phyloP scores from a whole-genome alignment of 1,140 invertebrate species.

The Ceratosolen fusciceps region DNA sequence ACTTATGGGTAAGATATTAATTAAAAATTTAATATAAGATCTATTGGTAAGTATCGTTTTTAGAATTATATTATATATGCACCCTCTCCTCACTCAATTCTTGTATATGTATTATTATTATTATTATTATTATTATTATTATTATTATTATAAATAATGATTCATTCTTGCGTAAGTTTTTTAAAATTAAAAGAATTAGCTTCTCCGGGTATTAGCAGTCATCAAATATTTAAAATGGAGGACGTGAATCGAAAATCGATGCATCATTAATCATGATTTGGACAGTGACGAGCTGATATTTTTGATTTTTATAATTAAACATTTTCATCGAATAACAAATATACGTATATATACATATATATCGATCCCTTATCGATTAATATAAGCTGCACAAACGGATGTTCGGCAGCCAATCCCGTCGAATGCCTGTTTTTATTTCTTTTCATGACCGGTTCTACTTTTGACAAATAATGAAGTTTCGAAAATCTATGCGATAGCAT shows the following conservation, averaged over 20 bases:
- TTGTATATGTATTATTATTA: too few species aligned
- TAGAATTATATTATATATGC: too few species aligned
- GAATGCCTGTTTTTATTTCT: constrained; percentile 55
- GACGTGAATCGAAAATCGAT: constrained; percentile 24
- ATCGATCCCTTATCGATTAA: too few species aligned
- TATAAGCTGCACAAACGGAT: neutral
- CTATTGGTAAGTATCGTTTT: too few species aligned
- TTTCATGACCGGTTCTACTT: constrained; percentile 54
- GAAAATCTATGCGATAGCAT: too few species aligned
- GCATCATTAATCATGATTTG: neutral
- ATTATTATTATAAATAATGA: too few species aligned
- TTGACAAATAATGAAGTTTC: constrained; percentile 60
- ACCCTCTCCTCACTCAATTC: too few species aligned
- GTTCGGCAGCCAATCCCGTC: constrained; percentile 50
- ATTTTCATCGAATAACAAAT: constrained; percentile 5
- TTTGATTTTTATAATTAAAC: neutral
- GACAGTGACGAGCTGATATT: neutral
- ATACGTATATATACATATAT: neutral
- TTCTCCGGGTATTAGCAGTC: neutral
- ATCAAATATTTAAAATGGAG: constrained; percentile 5
- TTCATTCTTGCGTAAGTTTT: too few species aligned
- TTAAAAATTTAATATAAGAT: too few species aligned
- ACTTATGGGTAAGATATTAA: too few species aligned
- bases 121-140: too few species aligned
- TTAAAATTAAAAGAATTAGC: neutral